Conservation (phyloP, 2,888 invertebrate species). For the Drosophila robusta region DNA sequence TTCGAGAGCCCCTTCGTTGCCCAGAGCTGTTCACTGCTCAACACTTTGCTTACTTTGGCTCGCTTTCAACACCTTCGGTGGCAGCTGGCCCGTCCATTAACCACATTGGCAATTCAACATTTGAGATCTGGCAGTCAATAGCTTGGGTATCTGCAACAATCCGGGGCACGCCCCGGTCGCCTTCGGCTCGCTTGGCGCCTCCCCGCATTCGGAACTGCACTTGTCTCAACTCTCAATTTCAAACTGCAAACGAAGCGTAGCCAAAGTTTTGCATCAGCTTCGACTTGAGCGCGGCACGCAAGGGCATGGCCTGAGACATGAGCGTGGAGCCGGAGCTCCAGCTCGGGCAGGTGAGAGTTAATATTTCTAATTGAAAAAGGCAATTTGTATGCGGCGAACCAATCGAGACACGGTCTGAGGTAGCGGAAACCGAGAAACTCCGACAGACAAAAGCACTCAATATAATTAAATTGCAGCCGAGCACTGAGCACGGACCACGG, state of each 20-base stretch:
- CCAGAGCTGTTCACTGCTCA: background rate
- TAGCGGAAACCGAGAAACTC: constrained; percentile 15
- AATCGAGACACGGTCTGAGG: constrained; percentile 35
- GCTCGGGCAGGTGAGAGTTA: constrained; percentile 57
- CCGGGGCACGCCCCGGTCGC: constrained; percentile 10
- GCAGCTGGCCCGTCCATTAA: constrained; percentile 27
- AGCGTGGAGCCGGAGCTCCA: constrained; percentile 7
- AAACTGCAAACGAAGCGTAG: constrained; percentile 54
- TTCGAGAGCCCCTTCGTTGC: constrained; percentile 3
- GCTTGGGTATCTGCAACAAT: background rate
- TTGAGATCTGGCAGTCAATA: constrained; percentile 17
- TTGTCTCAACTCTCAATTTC: constrained; percentile 46
- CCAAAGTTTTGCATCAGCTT: constrained; percentile 66
- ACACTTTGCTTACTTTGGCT: background rate
- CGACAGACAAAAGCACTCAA: constrained; percentile 77
- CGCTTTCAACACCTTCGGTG: constrained; percentile 24
- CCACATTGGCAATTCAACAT: constrained; percentile 32
- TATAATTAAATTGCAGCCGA: constrained; percentile 72
- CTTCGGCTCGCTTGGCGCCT: background rate
- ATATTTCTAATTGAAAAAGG: constrained; percentile 78
- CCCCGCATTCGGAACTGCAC: constrained; percentile 12
- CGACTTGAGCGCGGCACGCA: constrained; percentile 33
- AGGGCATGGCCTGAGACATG: constrained; percentile 32
- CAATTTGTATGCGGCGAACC: constrained; percentile 72
- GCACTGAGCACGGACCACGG: constrained; percentile 22